Conservation (phyloP, 2,113 vertebrate genomes). For the Glaucidium brasilianum region DNA sequence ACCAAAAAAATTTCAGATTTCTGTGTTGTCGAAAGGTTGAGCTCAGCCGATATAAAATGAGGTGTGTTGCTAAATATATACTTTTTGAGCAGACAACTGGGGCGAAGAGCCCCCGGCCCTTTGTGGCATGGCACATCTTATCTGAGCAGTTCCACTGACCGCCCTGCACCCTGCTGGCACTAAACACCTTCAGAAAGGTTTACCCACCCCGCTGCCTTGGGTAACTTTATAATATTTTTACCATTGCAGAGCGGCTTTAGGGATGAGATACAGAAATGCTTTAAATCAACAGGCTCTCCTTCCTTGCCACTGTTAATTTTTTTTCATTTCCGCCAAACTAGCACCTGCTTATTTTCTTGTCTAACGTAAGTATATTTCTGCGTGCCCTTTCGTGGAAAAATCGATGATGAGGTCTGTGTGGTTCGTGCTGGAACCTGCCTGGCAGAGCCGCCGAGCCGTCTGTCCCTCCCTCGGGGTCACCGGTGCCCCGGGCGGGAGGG, state of each 20-base stretch:
- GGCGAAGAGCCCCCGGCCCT: neutral
- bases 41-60: neutral
- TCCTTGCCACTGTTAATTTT: neutral
- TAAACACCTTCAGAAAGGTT: fast-evolving
- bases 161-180: fast-evolving
- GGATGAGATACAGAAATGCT: neutral
- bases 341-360: neutral
- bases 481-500: neutral
- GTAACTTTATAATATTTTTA: no score
- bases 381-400: neutral
- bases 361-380: no score
- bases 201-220: fast-evolving
- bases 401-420: neutral
- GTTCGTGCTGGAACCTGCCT: neutral
- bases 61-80: neutral
- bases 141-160: neutral
- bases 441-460: neutral
- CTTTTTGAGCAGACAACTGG: neutral
- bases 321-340: neutral
- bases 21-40: neutral
- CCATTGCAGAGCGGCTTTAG: neutral
- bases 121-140: no score
- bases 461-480: neutral
- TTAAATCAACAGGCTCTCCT: neutral
- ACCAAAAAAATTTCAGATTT: neutral